phyloP scores from a whole-genome alignment of 1,140 invertebrate genomes.

The Adelges cooleyi region DNA sequence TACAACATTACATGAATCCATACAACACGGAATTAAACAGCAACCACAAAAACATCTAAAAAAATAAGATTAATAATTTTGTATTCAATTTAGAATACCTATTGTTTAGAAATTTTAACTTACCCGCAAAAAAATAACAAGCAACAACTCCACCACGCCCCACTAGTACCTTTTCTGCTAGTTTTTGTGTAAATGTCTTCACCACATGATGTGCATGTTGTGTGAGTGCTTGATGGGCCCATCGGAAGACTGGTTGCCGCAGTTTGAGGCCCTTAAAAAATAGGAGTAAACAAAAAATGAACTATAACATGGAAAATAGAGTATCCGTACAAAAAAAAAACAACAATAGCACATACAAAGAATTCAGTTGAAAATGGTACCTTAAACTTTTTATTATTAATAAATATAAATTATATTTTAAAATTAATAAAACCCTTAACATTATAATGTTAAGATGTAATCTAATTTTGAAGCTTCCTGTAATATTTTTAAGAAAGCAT shows the following conservation, averaged over 20 bases:
- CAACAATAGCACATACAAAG: too few species aligned
- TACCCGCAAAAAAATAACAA: not conserved
- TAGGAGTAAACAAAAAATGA: too few species aligned
- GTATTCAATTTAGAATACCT: not conserved
- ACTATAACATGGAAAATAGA: too few species aligned
- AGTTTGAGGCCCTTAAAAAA: too few species aligned
- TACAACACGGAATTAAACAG: constrained; percentile 79
- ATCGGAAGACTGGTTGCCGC: not conserved
- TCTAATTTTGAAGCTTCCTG: too few species aligned
- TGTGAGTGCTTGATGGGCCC: not conserved
- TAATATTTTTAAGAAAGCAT: too few species aligned
- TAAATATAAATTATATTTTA: too few species aligned
- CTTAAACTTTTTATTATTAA: too few species aligned
- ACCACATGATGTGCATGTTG: not conserved
- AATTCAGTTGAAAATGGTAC: too few species aligned
- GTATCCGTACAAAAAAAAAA: too few species aligned
- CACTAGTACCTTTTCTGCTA: not conserved
- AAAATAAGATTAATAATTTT: not conserved
- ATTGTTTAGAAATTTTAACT: not conserved
- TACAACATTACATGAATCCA: constrained; percentile 77
- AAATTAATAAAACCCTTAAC: too few species aligned
- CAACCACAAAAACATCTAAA: constrained; percentile 63
- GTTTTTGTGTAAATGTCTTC: not conserved
- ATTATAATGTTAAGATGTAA: too few species aligned
- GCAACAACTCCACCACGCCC: not conserved